Base-by-base conservation (phyloP, 2,888 invertebrate species). In the Coleophora flavipennella region DNA sequence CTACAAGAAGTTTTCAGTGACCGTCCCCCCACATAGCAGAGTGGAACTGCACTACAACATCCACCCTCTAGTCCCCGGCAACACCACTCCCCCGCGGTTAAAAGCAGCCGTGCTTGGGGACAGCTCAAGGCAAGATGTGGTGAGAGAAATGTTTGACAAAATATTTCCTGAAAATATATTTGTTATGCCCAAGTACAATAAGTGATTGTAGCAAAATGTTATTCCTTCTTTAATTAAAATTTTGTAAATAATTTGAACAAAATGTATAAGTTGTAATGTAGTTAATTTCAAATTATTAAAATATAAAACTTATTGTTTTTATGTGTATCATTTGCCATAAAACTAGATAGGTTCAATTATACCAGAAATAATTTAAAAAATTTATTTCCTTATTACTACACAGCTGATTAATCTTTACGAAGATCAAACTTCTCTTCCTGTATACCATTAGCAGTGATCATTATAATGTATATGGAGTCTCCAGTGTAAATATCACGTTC, bases 401-500 rank as follows among this genome's bases (percentile, higher is more conserved):
- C 29, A 29, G 20, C 6, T 20, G 20, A 20, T 20, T 29, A 98
- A 92, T 98, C 98, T 75, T 91, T 92, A 63, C 98, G 89, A 44
- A 98, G 87, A 44, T 89, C 88, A 73, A 94, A 94, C 52, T 89
- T 91, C 66, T 89, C 90, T 65, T 90, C 88, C 48, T 88, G 86
- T 43, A 94, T 87, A 1, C 97, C 97, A 76, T 91, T 92, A 53
- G 93, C 93, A 12, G 96, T 96, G 51, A 98, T 93, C 45, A 97
- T 87, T 55, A 93, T 90, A 50, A 99, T 92, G 44, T 88, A 85
- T 53, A 98, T 91, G 42, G 90, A 90, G 83, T 99, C 99, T 36
- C 99, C 99, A 42, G 98, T 98, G 62, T 96, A 94, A 60, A 98
- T 99, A 70, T 99, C 99, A 63, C 99, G 89, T 70, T 99, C 99